phyloP scores from a whole-genome alignment of 2,113 vertebrate genomes.

The Epinephelus cyanopodus region DNA sequence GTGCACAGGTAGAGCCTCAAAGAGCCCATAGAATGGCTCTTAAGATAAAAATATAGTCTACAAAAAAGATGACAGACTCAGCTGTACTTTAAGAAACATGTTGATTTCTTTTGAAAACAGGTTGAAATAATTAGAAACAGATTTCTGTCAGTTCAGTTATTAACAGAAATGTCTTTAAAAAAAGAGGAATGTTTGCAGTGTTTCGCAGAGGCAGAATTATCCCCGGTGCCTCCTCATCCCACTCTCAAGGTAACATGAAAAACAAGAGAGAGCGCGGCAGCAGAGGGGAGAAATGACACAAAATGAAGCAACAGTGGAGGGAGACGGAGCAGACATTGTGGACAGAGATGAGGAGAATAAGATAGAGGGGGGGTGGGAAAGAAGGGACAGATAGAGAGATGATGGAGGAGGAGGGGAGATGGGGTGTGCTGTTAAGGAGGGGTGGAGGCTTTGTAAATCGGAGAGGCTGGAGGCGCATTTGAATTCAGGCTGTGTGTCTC shows the following conservation, averaged over 20 bases:
- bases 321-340: constrained; percentile 37
- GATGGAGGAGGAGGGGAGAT: constrained; percentile 4
- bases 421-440: constrained; percentile 31
- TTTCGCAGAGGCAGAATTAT: constrained; percentile 20
- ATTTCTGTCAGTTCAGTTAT: neutral
- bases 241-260: constrained; percentile 40
- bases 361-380: constrained; percentile 2
- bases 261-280: constrained; percentile 24
- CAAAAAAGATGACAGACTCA: neutral
- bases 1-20: neutral
- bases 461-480: constrained; percentile 78
- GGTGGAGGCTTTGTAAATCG: constrained; percentile 64
- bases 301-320: constrained; percentile 35
- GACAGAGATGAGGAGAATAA: constrained; percentile 38
- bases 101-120: neutral
- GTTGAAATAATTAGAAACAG: neutral
- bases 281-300: constrained; percentile 40
- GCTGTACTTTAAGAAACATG: neutral
- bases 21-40: neutral
- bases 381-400: constrained; percentile 48
- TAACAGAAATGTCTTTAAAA: neutral
- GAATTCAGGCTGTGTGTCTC: constrained; percentile 83
- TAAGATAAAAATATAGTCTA: neutral
- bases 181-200: neutral
- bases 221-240: constrained; percentile 10